Evolutionary conservation across 1,140 invertebrate genomes (phyloP).

Genomic region (Oscheius sp.): DNA sequence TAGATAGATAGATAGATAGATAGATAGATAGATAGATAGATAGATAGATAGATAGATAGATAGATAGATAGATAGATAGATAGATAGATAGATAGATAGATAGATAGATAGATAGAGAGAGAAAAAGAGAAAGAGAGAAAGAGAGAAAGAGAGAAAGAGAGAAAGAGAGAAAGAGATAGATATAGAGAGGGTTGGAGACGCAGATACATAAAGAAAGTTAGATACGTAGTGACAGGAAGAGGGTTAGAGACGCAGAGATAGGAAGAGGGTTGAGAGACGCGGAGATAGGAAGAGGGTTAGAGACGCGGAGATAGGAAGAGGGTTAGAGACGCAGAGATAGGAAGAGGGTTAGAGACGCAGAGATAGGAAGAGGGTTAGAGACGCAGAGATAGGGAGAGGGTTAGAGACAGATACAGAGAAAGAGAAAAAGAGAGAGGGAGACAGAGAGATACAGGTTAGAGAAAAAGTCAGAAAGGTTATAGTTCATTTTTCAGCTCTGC

Average conservation of each 20-base stretch:
- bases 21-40: not conserved
- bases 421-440: not conserved
- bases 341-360: no score
- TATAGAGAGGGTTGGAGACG: not conserved
- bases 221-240: no score
- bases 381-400: no score
- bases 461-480: not conserved
- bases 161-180: not conserved
- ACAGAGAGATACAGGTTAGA: not conserved
- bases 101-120: no score
- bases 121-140: not conserved
- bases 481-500: not conserved
- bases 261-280: no score
- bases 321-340: no score
- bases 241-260: no score
- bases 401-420: no score
- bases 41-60: not conserved
- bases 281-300: no score
- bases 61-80: not conserved
- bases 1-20: not conserved
- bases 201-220: not conserved
- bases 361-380: no score
- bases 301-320: no score
- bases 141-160: not conserved
- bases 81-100: no score